Conservation (phyloP, 1,140 invertebrate genomes). For the Hormaphis cornu region DNA sequence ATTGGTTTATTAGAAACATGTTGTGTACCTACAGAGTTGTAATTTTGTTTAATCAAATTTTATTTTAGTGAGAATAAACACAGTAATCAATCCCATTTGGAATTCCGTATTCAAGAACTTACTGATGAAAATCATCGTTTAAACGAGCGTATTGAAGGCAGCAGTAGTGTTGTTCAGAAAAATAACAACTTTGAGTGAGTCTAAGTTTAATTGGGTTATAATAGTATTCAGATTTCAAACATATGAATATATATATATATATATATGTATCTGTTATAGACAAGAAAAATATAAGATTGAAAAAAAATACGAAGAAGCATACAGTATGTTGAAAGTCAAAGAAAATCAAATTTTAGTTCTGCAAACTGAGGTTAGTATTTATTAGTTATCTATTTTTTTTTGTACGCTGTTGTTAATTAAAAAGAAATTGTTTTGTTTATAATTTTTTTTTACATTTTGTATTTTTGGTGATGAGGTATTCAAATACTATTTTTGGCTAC, state of each 20-base stretch:
- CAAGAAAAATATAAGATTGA: slow-evolving; percentile 1
- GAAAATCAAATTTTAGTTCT: slow-evolving; percentile 27
- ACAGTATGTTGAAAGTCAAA: slow-evolving; percentile 19
- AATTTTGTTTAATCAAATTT: no score
- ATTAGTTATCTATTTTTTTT: neutral
- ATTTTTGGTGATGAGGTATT: no score
- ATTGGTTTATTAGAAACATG: no score
- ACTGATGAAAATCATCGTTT: slow-evolving; percentile 25
- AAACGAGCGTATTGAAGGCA: slow-evolving; percentile 9
- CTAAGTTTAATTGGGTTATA: no score
- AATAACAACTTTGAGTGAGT: neutral
- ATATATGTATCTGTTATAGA: neutral
- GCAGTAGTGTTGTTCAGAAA: neutral
- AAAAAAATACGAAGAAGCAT: slow-evolving; percentile 24
- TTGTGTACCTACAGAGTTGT: no score
- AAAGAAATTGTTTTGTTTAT: no score
- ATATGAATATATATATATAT: neutral
- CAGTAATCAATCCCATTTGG: neutral
- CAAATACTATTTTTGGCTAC: no score
- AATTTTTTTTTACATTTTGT: no score
- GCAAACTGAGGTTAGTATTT: slow-evolving; percentile 15
- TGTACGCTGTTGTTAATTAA: neutral
- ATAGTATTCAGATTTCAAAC: no score
- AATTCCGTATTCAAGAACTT: slow-evolving; percentile 22
- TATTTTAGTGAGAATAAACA: neutral